phyloP scores from a whole-genome alignment of 1,140 invertebrate species.

The Pristionchus pacificus region DNA sequence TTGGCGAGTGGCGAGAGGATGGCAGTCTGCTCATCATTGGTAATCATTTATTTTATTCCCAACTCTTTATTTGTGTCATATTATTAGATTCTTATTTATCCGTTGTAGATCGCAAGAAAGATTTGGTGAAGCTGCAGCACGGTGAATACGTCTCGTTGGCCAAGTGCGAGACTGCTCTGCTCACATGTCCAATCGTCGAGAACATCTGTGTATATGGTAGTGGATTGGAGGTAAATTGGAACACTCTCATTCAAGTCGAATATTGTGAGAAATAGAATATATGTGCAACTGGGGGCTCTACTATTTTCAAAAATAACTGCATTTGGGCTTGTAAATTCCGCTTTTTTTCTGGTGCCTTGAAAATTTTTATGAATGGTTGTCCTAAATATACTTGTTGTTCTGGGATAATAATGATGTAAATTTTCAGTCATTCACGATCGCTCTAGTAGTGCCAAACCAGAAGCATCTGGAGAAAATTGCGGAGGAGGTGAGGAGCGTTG shows the following conservation, averaged over 20 bases:
- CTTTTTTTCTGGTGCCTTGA: too few relatives aligned
- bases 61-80: background rate
- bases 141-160: slow-evolving; percentile 80
- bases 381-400: too few relatives aligned
- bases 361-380: too few relatives aligned
- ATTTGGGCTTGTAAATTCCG: background rate
- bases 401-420: too few relatives aligned
- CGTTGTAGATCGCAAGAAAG: slow-evolving; percentile 81
- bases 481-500: slow-evolving; percentile 47
- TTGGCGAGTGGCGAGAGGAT: slow-evolving; percentile 84
- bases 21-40: slow-evolving; percentile 93
- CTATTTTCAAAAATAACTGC: background rate
- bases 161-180: slow-evolving; percentile 77
- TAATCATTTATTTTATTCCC: slow-evolving; percentile 62
- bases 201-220: slow-evolving; percentile 92
- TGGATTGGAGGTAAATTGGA: slow-evolving; percentile 67
- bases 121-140: slow-evolving; percentile 90
- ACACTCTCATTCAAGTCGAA: too few relatives aligned
- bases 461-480: slow-evolving; percentile 58
- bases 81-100: slow-evolving; percentile 33
- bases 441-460: slow-evolving; percentile 80
- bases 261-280: too few relatives aligned
- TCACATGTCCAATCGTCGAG: slow-evolving; percentile 86
- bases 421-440: slow-evolving; percentile 82
- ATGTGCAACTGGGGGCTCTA: too few relatives aligned